Evolutionary conservation across 2,113 vertebrate genomes (phyloP).

Genomic region (Ranitomeya variabilis): DNA sequence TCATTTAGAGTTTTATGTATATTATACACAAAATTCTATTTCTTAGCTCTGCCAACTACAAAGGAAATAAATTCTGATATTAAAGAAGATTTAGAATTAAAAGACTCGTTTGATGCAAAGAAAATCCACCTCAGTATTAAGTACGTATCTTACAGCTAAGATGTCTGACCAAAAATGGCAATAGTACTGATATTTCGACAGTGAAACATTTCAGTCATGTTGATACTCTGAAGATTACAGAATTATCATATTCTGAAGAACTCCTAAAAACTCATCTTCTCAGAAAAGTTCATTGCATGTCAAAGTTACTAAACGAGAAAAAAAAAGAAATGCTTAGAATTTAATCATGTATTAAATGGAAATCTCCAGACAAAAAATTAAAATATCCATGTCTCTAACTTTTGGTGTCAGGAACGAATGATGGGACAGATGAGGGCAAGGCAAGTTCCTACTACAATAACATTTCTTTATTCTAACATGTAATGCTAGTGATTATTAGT

Average conservation of each 20-base stretch:
- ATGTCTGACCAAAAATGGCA: constrained; percentile 2
- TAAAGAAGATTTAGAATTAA: constrained; percentile 45
- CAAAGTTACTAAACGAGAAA: background rate
- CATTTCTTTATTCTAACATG: background rate
- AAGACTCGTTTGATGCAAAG: constrained; percentile 47
- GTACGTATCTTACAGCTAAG: constrained; percentile 28
- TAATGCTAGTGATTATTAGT: no score
- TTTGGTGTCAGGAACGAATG: background rate
- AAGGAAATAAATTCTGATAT: constrained; percentile 37
- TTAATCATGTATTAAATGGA: constrained; percentile 10
- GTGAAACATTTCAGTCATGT: constrained; percentile 12
- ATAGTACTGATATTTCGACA: constrained; percentile 39
- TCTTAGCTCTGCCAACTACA: constrained; percentile 1
- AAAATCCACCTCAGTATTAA: constrained; percentile 46
- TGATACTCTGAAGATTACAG: constrained; percentile 33
- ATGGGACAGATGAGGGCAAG: background rate
- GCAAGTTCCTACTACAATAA: background rate
- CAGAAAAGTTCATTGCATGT: background rate
- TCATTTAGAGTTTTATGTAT: constrained; percentile 3
- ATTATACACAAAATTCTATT: constrained; percentile 10
- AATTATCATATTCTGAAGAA: constrained; percentile 36
- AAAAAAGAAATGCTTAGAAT: background rate
- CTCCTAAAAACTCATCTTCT: constrained; percentile 1
- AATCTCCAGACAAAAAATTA: background rate
- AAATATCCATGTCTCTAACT: background rate